A percentile compares a stretch with the other conserved stretches of the same genome.
Conservation (phyloP, 2,888 invertebrate genomes). For the Cecidostiba fungosa region DNA sequence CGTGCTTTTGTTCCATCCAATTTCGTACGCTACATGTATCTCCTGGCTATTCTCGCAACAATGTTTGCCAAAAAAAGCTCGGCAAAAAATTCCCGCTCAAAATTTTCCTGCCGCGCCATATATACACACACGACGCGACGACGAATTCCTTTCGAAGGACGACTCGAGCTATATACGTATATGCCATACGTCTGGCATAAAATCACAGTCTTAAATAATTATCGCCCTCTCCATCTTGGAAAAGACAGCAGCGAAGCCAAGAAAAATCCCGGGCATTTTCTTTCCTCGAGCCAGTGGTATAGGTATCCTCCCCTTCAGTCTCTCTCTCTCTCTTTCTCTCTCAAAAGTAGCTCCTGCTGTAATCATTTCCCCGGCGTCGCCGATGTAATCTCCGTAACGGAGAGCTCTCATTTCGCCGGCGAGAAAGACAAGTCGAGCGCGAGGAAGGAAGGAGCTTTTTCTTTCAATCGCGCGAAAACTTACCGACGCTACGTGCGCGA, state of each 20-base stretch:
- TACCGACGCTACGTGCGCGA: conserved; percentile 29
- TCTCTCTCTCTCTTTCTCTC: not conserved
- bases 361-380: conserved; percentile 53
- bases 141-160: conserved; percentile 11
- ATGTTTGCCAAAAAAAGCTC: conserved; percentile 24
- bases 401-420: conserved; percentile 51
- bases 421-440: conserved; percentile 26
- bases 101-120: not conserved
- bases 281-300: conserved; percentile 27
- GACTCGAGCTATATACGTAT: not conserved
- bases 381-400: conserved; percentile 61
- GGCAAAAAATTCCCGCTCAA: not conserved
- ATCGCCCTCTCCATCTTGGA: conserved; percentile 40
- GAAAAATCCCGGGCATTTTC: conserved; percentile 61
- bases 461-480: conserved; percentile 49
- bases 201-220: conserved; percentile 58
- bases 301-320: not conserved
- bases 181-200: conserved; percentile 19
- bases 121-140: not conserved
- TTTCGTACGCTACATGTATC: conserved; percentile 33
- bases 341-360: conserved; percentile 54
- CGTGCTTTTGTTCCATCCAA: not conserved
- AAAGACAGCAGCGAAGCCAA: conserved; percentile 50
- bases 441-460: conserved; percentile 40
- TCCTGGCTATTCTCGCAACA: conserved; percentile 16